Evolutionary conservation across 2,797 vertebrate genomes (phyloP), one percentile per base, ranked within the genome.

Genomic region (Anguilla pacifica): DNA sequence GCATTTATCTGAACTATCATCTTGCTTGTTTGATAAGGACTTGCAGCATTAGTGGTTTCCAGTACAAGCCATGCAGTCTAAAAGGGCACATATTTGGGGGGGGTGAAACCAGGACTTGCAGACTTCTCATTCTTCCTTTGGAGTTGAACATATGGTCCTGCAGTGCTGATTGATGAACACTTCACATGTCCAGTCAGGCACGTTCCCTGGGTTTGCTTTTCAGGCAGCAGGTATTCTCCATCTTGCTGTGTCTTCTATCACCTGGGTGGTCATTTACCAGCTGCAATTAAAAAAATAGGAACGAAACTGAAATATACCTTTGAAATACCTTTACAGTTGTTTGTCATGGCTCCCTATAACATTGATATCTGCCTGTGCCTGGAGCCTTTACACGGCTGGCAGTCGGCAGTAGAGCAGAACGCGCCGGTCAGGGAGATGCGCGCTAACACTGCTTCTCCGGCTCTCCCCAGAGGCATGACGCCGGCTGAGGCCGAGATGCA

Each of bases 401-500:
- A 9, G 19, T 49, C 22, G 3, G 46, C 6, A 1, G 17, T 7
- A 11, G 13, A 74, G 72, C 3, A 0, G 3, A 74, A 17, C 11
- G 22, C 39, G 39, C 1, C 1, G 43, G 19, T 17, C 61, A 28
- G 1, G 46, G 85, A 86, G 53, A 25, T 2, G 19, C 82, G 55
- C 28, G 43, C 86, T 61, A 74, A 84, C 77, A 3, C 7, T n/a
- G 39, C 59, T 22, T 87, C 3, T 25, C 72, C 9, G 70, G 72
- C 15, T 46, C 53, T 7, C 57, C 82, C 89, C 93, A 99, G 98
- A 96, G 98, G 98, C 91, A 99, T 99, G 98, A 98, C 97, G 55
- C 99, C 99, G 59, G 98, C 98, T 9, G 98, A 99, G 88, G 99
- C 99, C n/a, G 99, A 99, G 94, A 97, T 99, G 93, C 97, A 98